phyloP scores from a whole-genome alignment of 1,140 invertebrate species.

The Cotesia vestalis region DNA sequence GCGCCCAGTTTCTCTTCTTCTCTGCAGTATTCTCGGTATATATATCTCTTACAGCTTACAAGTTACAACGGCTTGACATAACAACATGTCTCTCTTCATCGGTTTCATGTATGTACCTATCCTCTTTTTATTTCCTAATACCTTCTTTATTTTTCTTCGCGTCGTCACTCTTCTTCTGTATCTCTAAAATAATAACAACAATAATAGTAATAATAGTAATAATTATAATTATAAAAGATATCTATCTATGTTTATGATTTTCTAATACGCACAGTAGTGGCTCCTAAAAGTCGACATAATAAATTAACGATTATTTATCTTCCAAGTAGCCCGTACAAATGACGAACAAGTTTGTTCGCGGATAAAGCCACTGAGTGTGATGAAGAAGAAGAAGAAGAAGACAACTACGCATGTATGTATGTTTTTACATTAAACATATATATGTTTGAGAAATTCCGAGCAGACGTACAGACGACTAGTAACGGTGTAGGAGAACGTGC shows the following conservation, averaged over 20 bases:
- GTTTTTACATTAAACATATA: neutral
- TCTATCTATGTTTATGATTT: too few relatives aligned
- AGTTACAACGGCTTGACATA: neutral
- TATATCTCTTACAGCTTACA: neutral
- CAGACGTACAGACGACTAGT: constrained; percentile 5
- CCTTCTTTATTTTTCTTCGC: neutral
- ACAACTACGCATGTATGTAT: neutral
- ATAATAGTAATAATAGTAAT: too few relatives aligned
- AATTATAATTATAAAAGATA: too few relatives aligned
- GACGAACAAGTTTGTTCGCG: constrained; percentile 9
- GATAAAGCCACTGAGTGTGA: neutral
- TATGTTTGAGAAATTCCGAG: constrained; percentile 8
- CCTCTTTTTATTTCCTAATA: neutral
- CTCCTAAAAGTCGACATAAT: too few relatives aligned
- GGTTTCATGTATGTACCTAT: constrained; percentile 13
- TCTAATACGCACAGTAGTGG: too few relatives aligned
- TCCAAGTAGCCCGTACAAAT: neutral
- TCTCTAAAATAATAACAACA: too few relatives aligned
- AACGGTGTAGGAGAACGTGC: neutral
- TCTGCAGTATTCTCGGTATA: constrained; percentile 33
- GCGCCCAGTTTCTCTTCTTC: constrained; percentile 49
- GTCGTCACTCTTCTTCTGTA: neutral
- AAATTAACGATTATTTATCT: neutral
- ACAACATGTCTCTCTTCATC: constrained; percentile 30
- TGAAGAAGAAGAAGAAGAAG: neutral